phyloP scores from a whole-genome alignment of 2,888 invertebrate genomes.

The Heliconius ethilla region DNA sequence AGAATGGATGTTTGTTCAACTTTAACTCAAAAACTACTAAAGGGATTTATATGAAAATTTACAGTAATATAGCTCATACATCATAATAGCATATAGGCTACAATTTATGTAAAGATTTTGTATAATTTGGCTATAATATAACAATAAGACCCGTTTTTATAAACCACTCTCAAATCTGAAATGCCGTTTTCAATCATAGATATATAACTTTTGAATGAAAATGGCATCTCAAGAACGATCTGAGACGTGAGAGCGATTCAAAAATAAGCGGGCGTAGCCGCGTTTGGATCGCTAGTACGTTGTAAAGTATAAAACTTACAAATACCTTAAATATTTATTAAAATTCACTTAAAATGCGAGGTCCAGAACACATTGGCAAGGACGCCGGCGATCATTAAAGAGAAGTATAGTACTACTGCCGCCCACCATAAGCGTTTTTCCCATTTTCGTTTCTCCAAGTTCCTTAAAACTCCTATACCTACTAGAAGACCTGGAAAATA shows the following conservation, averaged over 20 bases:
- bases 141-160: neutral
- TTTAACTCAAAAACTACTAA: neutral
- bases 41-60: neutral
- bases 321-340: neutral
- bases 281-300: neutral
- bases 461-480: conserved; percentile 92
- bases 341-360: conserved; percentile 47
- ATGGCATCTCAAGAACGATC: too few species aligned
- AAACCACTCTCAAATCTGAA: too few species aligned
- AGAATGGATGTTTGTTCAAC: neutral
- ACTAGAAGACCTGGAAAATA: conserved; percentile 87
- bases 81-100: neutral
- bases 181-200: too few species aligned
- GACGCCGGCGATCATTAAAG: conserved; percentile 87
- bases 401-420: conserved; percentile 86
- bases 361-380: conserved; percentile 87
- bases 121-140: conserved; percentile 1
- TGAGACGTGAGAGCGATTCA: too few species aligned
- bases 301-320: too few species aligned
- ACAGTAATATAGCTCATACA: neutral
- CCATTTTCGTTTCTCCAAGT: conserved; percentile 90
- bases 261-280: neutral
- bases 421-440: conserved; percentile 92
- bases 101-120: neutral
- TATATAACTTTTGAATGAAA: too few species aligned